A percentile compares a stretch with the other conserved stretches of the same genome.
Evolutionary conservation across 2,113 vertebrate species (phyloP).

Genomic region (Plecturocebus donacophilus): DNA sequence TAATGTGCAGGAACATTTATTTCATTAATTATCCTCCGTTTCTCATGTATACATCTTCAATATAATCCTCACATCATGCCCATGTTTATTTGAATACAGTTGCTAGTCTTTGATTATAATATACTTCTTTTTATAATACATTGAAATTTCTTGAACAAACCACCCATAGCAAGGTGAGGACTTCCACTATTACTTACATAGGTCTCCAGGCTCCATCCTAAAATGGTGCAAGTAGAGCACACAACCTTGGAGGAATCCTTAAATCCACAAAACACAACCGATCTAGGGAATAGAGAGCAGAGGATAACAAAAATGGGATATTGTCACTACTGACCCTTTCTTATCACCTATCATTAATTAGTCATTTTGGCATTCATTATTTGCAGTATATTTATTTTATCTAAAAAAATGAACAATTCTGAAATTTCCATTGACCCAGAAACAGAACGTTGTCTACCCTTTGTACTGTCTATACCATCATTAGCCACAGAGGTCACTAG

Average conservation of each 20-base stretch:
- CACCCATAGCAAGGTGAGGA: not conserved
- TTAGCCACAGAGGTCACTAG: not conserved
- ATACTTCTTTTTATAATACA: not conserved
- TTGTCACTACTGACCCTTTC: not conserved
- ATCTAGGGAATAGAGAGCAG: not conserved
- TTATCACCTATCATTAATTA: not conserved
- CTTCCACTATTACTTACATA: not conserved
- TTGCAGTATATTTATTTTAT: not conserved
- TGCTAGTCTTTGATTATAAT: not conserved
- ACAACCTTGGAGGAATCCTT: not conserved
- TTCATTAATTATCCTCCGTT: not conserved
- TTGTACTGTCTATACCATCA: not conserved
- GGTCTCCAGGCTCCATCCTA: not conserved
- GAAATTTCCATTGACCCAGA: not conserved
- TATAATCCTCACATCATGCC: not conserved
- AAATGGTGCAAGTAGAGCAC: not conserved
- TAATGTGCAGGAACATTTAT: not conserved
- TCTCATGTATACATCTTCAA: not conserved
- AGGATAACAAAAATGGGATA: not conserved
- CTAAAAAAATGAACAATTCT: not conserved
- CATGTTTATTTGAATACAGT: not conserved
- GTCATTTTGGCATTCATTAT: not conserved
- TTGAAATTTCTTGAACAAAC: not conserved
- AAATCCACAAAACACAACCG: not conserved
- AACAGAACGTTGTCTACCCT: not conserved